These are phyloP conservation scores for Fragum fragum DNA, from an alignment of 2,888 invertebrate species.

Conservation along the genomic window DNA sequence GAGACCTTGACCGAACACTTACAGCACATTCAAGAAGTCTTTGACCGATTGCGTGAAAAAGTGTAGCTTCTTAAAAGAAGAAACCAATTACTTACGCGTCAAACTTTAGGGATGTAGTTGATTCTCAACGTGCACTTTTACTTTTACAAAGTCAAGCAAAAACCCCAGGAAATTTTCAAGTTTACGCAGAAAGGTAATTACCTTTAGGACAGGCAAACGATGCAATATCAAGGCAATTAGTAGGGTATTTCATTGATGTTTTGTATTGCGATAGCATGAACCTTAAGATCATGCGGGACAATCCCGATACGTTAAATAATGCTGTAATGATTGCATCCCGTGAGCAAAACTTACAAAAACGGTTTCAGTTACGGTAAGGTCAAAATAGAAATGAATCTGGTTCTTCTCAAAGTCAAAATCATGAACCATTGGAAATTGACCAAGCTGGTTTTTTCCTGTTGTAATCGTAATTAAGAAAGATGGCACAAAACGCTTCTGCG, in stretches of 20 bases:
- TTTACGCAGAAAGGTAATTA: constrained; percentile 45
- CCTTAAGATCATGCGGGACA: constrained; percentile 39
- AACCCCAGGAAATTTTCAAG: constrained; percentile 31
- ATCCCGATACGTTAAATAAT: constrained; percentile 18
- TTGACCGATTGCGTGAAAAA: constrained; percentile 51
- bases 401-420: neutral
- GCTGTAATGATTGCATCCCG: constrained; percentile 22
- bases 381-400: neutral
- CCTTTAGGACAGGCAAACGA: constrained; percentile 23
- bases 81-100: neutral
- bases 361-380: constrained; percentile 40
- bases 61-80: constrained; percentile 48
- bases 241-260: constrained; percentile 45
- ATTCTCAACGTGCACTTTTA: constrained; percentile 43
- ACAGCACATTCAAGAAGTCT: constrained; percentile 43
- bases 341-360: constrained; percentile 44
- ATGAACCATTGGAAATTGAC: constrained; percentile 40
- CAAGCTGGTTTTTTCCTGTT: no score
- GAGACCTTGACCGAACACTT: constrained; percentile 53
- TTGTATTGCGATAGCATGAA: constrained; percentile 35
- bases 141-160: constrained; percentile 39
- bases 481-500: constrained; percentile 10
- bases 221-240: constrained; percentile 19
- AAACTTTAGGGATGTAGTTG: constrained; percentile 45
- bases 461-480: neutral